These are phyloP conservation scores for Antechinus flavipes DNA, from an alignment of 2,113 vertebrate species.

Conservation along the genomic window DNA sequence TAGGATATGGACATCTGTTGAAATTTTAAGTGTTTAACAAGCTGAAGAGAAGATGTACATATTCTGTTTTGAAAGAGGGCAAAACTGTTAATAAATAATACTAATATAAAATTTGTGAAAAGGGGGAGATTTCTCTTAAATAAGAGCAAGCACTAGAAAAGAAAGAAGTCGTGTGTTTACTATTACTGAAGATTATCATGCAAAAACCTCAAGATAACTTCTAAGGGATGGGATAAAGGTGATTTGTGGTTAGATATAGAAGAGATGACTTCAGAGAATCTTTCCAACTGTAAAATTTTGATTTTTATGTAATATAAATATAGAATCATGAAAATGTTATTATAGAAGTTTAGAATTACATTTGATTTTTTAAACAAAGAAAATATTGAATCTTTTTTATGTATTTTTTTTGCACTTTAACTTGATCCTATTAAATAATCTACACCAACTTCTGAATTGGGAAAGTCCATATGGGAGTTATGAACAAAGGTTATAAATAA, in stretches of 20 bases:
- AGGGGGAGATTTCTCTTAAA: neutral
- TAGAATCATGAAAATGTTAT: neutral
- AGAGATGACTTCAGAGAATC: neutral
- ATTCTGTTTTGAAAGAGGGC: neutral
- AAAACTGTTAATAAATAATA: neutral
- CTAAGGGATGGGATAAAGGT: neutral
- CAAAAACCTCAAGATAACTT: neutral
- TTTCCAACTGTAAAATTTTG: neutral
- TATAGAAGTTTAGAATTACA: constrained; percentile 15
- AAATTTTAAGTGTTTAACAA: neutral
- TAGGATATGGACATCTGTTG: neutral
- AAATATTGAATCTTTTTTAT: neutral
- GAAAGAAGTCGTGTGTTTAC: neutral
- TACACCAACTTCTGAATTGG: constrained; percentile 30
- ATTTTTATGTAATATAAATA: neutral
- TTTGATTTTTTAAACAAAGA: constrained; percentile 25
- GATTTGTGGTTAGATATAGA: neutral
- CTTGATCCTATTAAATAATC: constrained; percentile 51
- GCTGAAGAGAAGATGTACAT: neutral
- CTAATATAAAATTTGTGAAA: neutral
- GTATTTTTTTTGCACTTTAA: no score
- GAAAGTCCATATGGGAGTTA: constrained; percentile 45
- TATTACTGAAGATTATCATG: neutral
- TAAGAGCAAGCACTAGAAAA: neutral
- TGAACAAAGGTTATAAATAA: constrained; percentile 65